Conservation (phyloP, 2,797 vertebrate genomes). For the Uromys caudimaculatus region DNA sequence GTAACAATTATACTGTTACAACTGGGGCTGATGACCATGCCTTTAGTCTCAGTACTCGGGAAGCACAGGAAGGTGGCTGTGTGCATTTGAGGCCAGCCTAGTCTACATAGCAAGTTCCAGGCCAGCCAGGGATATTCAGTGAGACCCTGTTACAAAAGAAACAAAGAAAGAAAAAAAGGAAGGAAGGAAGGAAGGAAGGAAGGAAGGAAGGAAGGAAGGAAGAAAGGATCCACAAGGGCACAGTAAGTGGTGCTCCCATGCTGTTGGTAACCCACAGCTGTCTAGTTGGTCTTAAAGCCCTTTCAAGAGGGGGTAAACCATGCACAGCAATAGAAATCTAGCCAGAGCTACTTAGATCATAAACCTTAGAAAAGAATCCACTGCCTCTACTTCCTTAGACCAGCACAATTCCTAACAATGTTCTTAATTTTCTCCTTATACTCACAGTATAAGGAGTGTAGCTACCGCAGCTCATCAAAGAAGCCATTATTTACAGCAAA, state of each 20-base stretch:
- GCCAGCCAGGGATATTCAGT: not conserved
- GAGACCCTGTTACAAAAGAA: not conserved
- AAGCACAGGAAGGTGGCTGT: not conserved
- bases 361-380: not conserved
- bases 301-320: not conserved
- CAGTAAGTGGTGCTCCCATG: not conserved
- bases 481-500: not conserved
- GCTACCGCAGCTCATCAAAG: not conserved
- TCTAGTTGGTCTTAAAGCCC: not conserved
- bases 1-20: not conserved
- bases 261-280: not conserved
- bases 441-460: not conserved
- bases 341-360: not conserved
- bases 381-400: not conserved
- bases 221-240: not conserved
- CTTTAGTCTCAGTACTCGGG: not conserved
- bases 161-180: fast-evolving
- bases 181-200: fast-evolving
- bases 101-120: not conserved
- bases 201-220: fast-evolving
- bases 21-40: too few relatives aligned
- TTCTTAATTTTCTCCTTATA: not conserved
- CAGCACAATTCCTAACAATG: not conserved
- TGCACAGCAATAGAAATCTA: not conserved
- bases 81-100: not conserved